Base-by-base conservation (phyloP, 2,888 invertebrate species). In the Ramazzottius varieornatus region DNA sequence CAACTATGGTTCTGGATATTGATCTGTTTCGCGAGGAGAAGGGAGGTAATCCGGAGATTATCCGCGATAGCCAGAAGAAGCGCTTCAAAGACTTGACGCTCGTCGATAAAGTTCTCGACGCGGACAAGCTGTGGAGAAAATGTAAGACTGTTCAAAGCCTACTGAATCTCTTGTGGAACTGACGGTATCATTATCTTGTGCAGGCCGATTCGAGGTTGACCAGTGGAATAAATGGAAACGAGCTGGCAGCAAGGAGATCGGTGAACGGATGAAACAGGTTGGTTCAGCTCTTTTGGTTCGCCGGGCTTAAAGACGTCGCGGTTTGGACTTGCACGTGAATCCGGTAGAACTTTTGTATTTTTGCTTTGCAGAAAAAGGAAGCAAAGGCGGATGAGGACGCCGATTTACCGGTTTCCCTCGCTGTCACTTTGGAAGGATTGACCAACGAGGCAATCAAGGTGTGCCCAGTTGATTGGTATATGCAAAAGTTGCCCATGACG, bases 11-110 rank as follows among this genome's bases (percentile, higher is more conserved):
- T 68, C 80, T 98, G 65, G 96, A 98, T 79, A 82, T 99, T 72
- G 96, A 96, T 78, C 78, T 92, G 66, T 96, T 99, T 75, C 87
- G 98, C 66, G 83, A 83, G 29, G 96, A 98, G 72, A 96, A 96
- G 78, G 96, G 96, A 64, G 89, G 88, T 65, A 84, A 91, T 76
- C 90, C 91, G 1, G 86, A 88, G 63, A 85, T 86, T 76, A 83
- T 99, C 67, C 83, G 87, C 16, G 86, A 91, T 72, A 94, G 91
- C 75, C 96, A 98, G 75, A 83, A 81, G 65, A 86, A 87, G 73
- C 83, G 98, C 46, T 99, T 84, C 76, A 93, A 94, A 80, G 91
- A 94, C 81, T 86, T 88, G 8, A 82, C 77, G 1, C 79, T 94
- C 20, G 94, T 99, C 8, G 90, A 98, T 73, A 83, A 83, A 40